These are phyloP conservation scores for Watersipora subatra DNA, from an alignment of 1,140 invertebrate species.

Conservation along the genomic window DNA sequence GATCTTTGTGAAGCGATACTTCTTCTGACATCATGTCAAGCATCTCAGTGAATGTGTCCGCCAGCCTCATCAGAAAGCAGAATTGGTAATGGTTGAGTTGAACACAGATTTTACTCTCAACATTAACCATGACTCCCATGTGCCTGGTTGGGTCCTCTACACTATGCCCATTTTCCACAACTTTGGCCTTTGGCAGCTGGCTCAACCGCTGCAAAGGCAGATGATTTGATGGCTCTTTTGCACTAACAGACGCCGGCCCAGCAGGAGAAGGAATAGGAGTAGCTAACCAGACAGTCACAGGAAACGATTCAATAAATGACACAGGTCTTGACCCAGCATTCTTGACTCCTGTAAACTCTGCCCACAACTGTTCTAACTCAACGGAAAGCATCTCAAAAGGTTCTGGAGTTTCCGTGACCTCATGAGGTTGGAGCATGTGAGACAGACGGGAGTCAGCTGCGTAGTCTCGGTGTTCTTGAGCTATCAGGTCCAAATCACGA, in stretches of 20 bases:
- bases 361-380: constrained; percentile 75
- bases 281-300: constrained; percentile 62
- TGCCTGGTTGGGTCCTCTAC: not conserved
- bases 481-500: constrained; percentile 56
- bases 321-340: constrained; percentile 47
- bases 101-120: constrained; percentile 23
- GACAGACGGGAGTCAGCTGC: constrained; percentile 17
- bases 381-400: constrained; percentile 71
- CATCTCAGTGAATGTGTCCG: constrained; percentile 61
- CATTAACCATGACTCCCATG: constrained; percentile 19
- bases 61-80: constrained; percentile 67
- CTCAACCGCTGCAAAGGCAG: not conserved
- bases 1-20: constrained; percentile 23
- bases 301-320: constrained; percentile 78
- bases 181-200: not conserved
- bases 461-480: constrained; percentile 43
- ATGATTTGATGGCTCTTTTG: not conserved
- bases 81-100: constrained; percentile 74
- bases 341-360: constrained; percentile 72
- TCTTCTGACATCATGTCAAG: constrained; percentile 54
- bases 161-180: not conserved
- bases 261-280: not conserved
- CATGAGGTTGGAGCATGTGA: constrained; percentile 14
- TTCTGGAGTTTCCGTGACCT: constrained; percentile 22
- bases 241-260: not conserved